A percentile compares a stretch with the other conserved stretches of the same genome.
Conservation (phyloP, 2,797 vertebrate species). For the Zonotrichia albicollis region DNA sequence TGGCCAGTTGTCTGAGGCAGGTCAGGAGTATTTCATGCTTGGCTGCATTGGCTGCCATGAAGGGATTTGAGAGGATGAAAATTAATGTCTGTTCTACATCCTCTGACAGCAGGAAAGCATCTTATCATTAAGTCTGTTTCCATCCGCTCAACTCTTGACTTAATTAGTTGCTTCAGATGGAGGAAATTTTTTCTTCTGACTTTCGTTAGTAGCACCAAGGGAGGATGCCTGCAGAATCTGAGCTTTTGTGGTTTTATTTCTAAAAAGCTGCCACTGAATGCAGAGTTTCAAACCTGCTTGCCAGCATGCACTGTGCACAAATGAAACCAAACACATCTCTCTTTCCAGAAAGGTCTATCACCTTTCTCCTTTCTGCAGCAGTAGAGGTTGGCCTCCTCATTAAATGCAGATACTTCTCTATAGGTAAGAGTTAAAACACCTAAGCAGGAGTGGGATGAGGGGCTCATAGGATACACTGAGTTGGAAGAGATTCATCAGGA, state of each 20-base stretch:
- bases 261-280: neutral
- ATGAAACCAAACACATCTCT: neutral
- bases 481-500: neutral
- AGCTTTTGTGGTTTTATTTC: neutral
- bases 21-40: neutral
- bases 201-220: neutral
- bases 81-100: neutral
- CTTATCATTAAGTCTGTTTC: neutral
- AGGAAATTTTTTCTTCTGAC: neutral
- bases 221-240: neutral
- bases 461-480: too few relatives aligned
- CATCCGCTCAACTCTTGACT: neutral
- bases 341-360: neutral
- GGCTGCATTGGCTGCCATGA: neutral
- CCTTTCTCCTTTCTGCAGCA: neutral
- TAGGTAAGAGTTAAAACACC: neutral
- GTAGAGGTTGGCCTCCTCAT: neutral
- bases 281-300: neutral
- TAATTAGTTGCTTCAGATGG: slow-evolving; percentile 5
- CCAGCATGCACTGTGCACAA: neutral
- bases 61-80: neutral
- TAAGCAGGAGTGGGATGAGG: neutral
- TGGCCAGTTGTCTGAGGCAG: neutral
- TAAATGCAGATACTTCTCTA: neutral
- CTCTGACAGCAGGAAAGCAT: neutral